Percentiles rank a stretch among this genome's conserved stretches.
Evolutionary conservation across 2,113 vertebrate genomes (phyloP).

Genomic region (Tupaia chinensis): DNA sequence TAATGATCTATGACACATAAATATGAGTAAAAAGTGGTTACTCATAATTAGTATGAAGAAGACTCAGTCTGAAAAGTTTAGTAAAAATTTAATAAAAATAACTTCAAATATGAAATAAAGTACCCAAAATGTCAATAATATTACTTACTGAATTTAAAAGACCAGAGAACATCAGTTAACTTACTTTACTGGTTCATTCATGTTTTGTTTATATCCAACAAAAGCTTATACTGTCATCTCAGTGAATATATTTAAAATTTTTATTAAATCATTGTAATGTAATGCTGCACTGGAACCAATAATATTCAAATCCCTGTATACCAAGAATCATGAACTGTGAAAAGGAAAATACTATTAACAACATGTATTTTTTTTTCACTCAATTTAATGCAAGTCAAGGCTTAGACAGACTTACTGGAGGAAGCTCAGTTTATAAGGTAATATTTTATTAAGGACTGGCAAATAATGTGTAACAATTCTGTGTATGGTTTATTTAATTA

Average conservation of each 20-base stretch:
- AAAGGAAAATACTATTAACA: slow-evolving; percentile 50
- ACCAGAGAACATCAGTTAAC: slow-evolving; percentile 38
- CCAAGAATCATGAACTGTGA: slow-evolving; percentile 48
- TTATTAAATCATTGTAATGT: slow-evolving; percentile 50
- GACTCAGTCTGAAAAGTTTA: neutral
- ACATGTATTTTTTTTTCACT: slow-evolving; percentile 27
- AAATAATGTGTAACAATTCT: slow-evolving; percentile 8
- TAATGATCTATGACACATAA: slow-evolving; percentile 61
- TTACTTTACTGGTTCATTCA: slow-evolving; percentile 27
- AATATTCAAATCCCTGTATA: slow-evolving; percentile 17
- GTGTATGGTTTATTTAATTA: slow-evolving; percentile 34
- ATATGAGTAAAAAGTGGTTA: slow-evolving; percentile 33
- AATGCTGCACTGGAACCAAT: slow-evolving; percentile 46
- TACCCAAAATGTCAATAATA: slow-evolving; percentile 6
- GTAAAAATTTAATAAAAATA: slow-evolving; percentile 43
- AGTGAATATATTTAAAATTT: slow-evolving; percentile 25
- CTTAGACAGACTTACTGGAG: neutral
- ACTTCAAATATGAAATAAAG: slow-evolving; percentile 24
- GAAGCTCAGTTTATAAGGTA: neutral
- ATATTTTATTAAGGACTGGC: neutral
- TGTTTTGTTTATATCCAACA: slow-evolving; percentile 33
- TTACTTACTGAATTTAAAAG: slow-evolving; percentile 53
- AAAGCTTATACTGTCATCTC: slow-evolving; percentile 43
- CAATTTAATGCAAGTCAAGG: slow-evolving; percentile 43
- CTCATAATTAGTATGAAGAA: slow-evolving; percentile 11